Base-by-base conservation (phyloP, 1,140 invertebrate genomes). In the Microplitis demolitor region DNA sequence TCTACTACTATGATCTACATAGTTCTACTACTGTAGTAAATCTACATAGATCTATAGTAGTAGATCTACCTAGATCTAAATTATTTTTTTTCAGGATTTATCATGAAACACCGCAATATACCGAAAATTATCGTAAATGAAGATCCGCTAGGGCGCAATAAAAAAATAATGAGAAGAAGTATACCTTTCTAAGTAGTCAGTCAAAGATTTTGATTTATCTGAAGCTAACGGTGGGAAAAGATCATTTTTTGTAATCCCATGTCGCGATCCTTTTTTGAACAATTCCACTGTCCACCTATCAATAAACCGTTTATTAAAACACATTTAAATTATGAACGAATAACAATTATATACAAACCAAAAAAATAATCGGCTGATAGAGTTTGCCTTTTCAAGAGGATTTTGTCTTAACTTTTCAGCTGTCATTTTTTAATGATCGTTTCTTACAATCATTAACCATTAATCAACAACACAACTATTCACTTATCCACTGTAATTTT, bases 151-250 rank as follows among this genome's bases (percentile, higher is more conserved):
- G n/a, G 6, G 13, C 31, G 2, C 24, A 24, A 24, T n/a, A 24
- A 24, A 60, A 24, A 58, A 37, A 5, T 60, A 60, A 54, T 66
- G 14, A 5, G 6, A 11, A 63, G 16, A 37, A 16, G 35, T 16
- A 71, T 81, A 91, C 91, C 78, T 85, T 84, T 90, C 87, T 31
- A 91, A 80, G 33, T 78, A 76, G 77, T 90, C 83, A 1, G 88
- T 88, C 6, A 91, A 72, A 39, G 68, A 72, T 71, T 85, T 80
- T 3, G 90, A 91, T 63, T 83, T 75, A 74, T 92, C 88, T n/a
- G 77, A 77, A 63, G 81, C 82, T 6, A 90, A 73, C 14, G 89
- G 86, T 66, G 85, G 85, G 77, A 89, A 91, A 3, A 91, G 74
- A 78, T 92, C 91, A 4, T 87, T 80, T 13, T 88, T 77, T 14